These are phyloP conservation scores for Cylindroiulus punctatus DNA, from an alignment of 2,888 invertebrate species.

Conservation along the genomic window DNA sequence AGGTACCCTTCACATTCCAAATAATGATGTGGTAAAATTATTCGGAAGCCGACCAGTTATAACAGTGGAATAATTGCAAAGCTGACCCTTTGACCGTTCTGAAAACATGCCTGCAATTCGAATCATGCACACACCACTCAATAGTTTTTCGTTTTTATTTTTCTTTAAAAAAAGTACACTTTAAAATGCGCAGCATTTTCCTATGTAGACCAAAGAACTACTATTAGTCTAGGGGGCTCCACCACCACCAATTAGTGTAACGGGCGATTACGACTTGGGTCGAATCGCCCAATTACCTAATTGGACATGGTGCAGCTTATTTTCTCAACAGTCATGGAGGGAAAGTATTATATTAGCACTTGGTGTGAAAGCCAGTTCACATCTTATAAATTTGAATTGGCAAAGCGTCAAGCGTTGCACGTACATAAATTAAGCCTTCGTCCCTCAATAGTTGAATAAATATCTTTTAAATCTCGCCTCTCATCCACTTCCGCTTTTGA, in stretches of 20 bases:
- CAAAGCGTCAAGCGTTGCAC: slow-evolving; percentile 16
- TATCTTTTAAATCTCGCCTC: not conserved
- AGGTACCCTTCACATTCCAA: not conserved
- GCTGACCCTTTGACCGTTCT: slow-evolving; percentile 23
- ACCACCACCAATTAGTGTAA: not conserved
- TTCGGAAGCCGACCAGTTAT: not conserved
- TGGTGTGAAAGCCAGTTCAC: slow-evolving; percentile 8
- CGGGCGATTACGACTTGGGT: not conserved
- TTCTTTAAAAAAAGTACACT: not conserved
- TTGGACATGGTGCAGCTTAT: not conserved
- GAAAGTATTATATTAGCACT: not conserved
- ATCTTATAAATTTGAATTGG: slow-evolving; percentile 10
- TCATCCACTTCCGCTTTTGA: not conserved
- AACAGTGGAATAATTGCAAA: not conserved
- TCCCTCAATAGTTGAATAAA: not conserved
- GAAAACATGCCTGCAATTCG: not conserved
- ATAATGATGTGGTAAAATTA: slow-evolving; percentile 10
- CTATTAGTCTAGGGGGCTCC: not conserved
- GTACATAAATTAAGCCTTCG: slow-evolving; percentile 34
- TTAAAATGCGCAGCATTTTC: slow-evolving; percentile 30
- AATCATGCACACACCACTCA: not conserved
- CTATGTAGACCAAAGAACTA: not conserved
- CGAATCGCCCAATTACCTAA: not conserved
- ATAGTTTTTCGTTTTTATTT: not conserved
- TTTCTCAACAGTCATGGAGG: not conserved